Conservation (phyloP, 2,888 invertebrate genomes). For the Asteroscopus sphinx region DNA sequence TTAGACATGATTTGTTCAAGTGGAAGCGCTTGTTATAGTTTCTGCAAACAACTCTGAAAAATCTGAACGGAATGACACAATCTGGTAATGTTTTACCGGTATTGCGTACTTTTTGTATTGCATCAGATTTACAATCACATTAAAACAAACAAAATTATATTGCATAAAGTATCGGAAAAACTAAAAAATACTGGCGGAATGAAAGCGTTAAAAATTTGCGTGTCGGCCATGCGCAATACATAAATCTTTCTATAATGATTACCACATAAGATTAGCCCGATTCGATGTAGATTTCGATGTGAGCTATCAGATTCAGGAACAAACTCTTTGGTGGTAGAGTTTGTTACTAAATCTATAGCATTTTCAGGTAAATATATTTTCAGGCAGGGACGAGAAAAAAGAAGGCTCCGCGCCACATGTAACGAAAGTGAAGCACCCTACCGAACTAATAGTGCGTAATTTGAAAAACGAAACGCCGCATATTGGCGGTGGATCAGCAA, state of each 20-base stretch:
- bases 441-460: no score
- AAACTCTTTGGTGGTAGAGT: no score
- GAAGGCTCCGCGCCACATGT: no score
- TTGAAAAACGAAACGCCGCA: no score
- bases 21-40: conserved; percentile 43
- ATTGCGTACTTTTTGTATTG: conserved; percentile 19
- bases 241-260: conserved; percentile 38
- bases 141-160: conserved; percentile 32
- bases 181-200: conserved; percentile 37
- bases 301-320: no score
- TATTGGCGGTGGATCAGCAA: no score
- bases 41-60: conserved; percentile 26
- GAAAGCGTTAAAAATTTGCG: conserved; percentile 46
- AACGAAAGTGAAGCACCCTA: no score
- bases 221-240: conserved; percentile 35
- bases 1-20: conserved; percentile 58
- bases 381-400: no score
- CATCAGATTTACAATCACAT: conserved; percentile 23
- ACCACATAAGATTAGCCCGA: no score
- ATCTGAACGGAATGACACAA: conserved; percentile 13
- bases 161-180: conserved; percentile 36
- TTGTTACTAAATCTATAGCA: conserved; percentile 8
- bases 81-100: conserved; percentile 4
- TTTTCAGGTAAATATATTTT: conserved; percentile 19
- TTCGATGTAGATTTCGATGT: conserved; percentile 10